Conservation (phyloP, 2,113 vertebrate species). For the Probosciger aterrimus region DNA sequence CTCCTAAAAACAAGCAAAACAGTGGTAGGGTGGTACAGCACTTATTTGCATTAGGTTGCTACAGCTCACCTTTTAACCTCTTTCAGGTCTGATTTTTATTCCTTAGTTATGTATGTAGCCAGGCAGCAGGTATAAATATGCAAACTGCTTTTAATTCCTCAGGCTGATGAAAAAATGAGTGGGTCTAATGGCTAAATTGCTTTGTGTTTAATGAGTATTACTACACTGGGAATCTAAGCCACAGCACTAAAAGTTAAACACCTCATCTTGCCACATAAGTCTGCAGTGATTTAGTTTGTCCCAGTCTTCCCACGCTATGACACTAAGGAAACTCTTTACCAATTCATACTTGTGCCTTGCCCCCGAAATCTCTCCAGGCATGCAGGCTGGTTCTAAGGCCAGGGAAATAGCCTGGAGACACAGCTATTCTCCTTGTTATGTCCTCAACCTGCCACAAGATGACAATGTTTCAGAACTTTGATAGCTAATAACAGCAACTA, state of each 20-base stretch:
- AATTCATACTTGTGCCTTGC: background rate
- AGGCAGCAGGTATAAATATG: background rate
- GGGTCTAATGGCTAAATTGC: background rate
- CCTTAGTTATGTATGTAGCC: background rate
- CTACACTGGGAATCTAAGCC: background rate
- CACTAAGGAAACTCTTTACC: background rate
- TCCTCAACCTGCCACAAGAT: slow-evolving; percentile 31
- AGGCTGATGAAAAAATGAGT: background rate
- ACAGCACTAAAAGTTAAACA: background rate
- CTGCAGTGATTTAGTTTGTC: background rate
- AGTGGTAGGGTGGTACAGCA: background rate
- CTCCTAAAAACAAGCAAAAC: background rate
- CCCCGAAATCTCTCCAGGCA: background rate
- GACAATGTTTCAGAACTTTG: slow-evolving; percentile 53
- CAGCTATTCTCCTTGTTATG: background rate
- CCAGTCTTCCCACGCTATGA: background rate
- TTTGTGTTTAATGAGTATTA: background rate
- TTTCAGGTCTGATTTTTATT: background rate
- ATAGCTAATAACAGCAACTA: background rate
- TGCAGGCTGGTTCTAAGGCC: background rate
- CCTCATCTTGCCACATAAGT: background rate
- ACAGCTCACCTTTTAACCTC: background rate
- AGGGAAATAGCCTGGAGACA: background rate
- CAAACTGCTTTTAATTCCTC: background rate
- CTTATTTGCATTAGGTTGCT: background rate